Conservation (phyloP, 2,888 invertebrate genomes). For the Trachelus tabidus region DNA sequence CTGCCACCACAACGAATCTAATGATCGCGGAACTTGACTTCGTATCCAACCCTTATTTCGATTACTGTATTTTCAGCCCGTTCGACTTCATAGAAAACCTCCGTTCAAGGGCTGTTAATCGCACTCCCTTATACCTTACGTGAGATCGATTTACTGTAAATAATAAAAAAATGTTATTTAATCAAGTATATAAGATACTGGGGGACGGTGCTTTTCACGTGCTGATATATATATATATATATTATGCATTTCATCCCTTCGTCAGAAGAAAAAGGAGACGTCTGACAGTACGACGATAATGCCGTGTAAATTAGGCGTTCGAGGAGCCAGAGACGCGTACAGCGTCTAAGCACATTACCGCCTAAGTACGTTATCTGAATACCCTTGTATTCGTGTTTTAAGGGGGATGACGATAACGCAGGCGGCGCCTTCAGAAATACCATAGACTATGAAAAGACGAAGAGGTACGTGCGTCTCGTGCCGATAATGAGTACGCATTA, state of each 20-base stretch:
- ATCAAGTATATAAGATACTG: neutral
- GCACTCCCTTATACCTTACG: neutral
- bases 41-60: neutral
- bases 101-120: neutral
- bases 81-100: neutral
- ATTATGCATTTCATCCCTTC: neutral
- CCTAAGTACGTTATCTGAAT: conserved; percentile 3
- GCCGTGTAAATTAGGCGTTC: conserved; percentile 11
- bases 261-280: neutral
- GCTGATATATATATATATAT: neutral
- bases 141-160: neutral
- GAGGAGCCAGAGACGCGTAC: neutral
- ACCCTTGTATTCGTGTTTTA: conserved; percentile 2
- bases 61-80: neutral
- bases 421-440: neutral
- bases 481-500: neutral
- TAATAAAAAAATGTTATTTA: neutral
- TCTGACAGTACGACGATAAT: neutral
- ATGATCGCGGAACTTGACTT: neutral
- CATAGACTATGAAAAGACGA: neutral
- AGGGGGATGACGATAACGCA: neutral
- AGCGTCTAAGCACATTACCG: conserved; percentile 7
- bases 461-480: neutral
- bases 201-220: neutral
- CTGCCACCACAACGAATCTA: neutral